Evolutionary conservation across 1,140 invertebrate genomes (phyloP), one percentile per base, ranked within the genome.

Genomic region (Lerema accius): DNA sequence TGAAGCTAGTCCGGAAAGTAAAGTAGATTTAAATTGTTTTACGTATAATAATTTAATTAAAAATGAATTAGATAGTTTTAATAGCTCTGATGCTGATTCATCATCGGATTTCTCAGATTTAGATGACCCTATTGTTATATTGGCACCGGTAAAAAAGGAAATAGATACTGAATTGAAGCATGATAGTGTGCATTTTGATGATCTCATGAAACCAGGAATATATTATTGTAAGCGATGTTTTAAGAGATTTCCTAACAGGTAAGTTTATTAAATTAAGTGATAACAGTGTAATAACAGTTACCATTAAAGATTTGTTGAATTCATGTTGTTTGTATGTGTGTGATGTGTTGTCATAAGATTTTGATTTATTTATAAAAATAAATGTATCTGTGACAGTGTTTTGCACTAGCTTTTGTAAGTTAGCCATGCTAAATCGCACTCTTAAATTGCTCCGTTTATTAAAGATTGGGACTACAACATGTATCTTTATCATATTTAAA

Each of bases 201-300:
- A 73, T 0, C 58, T 84, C 11, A 61, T 63, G 1, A 65, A 55
- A 17, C 66, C 78, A 1, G 76, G 69, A 0, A 42, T 69, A 0
- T 78, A 61, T 56, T 37, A 43, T 6, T 84, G 81, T 46, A 77
- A 55, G 48, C 61, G 60, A 26, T 84, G 81, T 40, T 28, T 17
- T 5, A 45, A 56, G 16, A 46, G 37, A 14, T 84, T 76, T 53
- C 59, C 69, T 16, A 71, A 59, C 35, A 72, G 73, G 81, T 84
- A 7, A 73, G 78, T 58, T 9, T 39, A 35, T 48, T 48, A 19
- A 19, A 15, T 19, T n/a, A n/a, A n/a, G n/a, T n/a, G n/a, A n/a
- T n/a, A n/a, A n/a, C n/a, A n/a, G n/a, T n/a, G n/a, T n/a, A n/a
- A n/a, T n/a, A n/a, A n/a, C 19, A 23, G 19, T 23, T 23, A 23